Conservation (phyloP, 2,113 vertebrate genomes). For the Antidorcas marsupialis region DNA sequence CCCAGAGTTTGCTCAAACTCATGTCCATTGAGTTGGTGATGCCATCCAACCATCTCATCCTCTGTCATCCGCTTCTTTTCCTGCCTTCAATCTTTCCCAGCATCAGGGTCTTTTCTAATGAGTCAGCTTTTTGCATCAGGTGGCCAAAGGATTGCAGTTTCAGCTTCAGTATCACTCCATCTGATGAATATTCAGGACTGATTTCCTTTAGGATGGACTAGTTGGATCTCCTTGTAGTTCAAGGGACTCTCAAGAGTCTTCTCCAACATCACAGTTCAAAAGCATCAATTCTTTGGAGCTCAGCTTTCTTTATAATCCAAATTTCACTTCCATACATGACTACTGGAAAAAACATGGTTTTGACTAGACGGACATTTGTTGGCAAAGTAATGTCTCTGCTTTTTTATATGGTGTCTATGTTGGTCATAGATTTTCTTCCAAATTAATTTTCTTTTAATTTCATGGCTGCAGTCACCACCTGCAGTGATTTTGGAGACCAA, state of each 20-base stretch:
- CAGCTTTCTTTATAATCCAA: not conserved
- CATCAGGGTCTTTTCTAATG: not conserved
- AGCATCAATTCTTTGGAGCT: not conserved
- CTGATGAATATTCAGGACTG: not conserved
- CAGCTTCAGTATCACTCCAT: not conserved
- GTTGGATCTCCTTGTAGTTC: not conserved
- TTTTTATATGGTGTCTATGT: too few species aligned
- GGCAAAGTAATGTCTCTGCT: too few species aligned
- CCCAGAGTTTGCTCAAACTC: not conserved
- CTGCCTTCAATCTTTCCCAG: not conserved
- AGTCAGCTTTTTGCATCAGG: not conserved
- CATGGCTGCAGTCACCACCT: not conserved
- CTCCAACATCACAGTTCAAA: not conserved
- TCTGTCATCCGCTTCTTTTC: fast-evolving
- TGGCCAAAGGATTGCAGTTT: not conserved
- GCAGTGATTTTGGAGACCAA: not conserved
- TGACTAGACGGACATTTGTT: not conserved
- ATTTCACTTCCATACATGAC: not conserved
- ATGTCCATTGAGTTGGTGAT: not conserved
- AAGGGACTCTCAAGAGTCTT: not conserved
- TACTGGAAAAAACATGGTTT: not conserved
- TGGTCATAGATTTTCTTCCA: too few species aligned
- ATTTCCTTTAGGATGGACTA: not conserved
- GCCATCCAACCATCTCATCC: not conserved
- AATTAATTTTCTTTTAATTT: too few species aligned